A percentile compares a stretch with the other conserved stretches of the same genome.
Conservation (phyloP, 2,113 vertebrate genomes). For the Formicarius rufipectus region DNA sequence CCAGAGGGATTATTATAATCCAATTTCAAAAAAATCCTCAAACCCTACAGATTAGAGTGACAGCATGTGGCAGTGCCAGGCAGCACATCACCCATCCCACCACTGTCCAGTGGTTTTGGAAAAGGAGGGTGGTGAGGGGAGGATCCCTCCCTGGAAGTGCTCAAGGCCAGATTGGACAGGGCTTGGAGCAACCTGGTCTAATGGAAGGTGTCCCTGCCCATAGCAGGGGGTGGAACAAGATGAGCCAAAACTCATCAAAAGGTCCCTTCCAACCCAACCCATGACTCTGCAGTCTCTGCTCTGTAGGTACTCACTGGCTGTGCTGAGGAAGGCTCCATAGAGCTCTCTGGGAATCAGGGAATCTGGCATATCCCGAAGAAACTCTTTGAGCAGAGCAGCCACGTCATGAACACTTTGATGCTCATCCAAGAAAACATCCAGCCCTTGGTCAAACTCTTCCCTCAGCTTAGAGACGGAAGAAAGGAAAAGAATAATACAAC, state of each 20-base stretch:
- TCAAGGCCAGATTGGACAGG: background rate
- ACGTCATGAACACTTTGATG: slow-evolving; percentile 89
- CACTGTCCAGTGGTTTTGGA: accelerated
- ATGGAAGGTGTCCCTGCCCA: background rate
- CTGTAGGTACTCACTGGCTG: slow-evolving; percentile 75
- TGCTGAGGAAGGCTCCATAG: slow-evolving; percentile 87
- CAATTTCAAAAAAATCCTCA: accelerated
- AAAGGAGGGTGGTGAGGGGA: background rate
- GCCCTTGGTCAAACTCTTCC: slow-evolving; percentile 75
- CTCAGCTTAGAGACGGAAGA: slow-evolving; percentile 65
- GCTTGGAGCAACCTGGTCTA: background rate
- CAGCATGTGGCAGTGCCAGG: background rate
- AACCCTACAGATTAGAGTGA: background rate
- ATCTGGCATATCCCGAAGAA: slow-evolving; percentile 87
- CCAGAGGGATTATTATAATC: background rate
- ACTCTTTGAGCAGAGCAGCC: slow-evolving; percentile 90
- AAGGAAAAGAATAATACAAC: background rate
- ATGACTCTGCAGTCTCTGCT: background rate
- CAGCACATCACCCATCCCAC: background rate
- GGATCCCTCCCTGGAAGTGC: too few species aligned
- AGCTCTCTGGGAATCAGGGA: slow-evolving; percentile 87
- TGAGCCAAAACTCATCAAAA: background rate
- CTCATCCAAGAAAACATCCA: slow-evolving; percentile 82
- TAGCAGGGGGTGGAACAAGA: background rate
- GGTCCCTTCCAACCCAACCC: too few species aligned